These are phyloP conservation scores for Xenopus petersii DNA, from an alignment of 2,797 vertebrate species.

Conservation along the genomic window DNA sequence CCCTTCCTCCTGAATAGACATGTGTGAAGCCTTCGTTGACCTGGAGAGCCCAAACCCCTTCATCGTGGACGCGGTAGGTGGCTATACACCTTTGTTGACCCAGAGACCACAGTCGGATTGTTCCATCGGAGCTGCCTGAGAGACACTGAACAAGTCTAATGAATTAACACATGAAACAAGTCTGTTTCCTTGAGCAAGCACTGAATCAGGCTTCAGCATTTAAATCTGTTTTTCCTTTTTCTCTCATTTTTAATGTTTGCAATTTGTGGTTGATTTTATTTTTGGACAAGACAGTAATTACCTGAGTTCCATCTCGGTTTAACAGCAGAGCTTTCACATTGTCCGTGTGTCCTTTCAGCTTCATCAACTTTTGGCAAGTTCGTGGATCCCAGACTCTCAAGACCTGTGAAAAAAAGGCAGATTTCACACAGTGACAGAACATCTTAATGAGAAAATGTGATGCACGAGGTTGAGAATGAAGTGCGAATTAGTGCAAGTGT, in stretches of 20 bases:
- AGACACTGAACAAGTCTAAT: slow-evolving; percentile 72
- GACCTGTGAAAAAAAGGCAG: slow-evolving; percentile 66
- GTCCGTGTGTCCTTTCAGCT: slow-evolving; percentile 96
- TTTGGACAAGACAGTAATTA: slow-evolving; percentile 49
- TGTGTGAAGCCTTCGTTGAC: slow-evolving; percentile 97
- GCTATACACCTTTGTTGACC: slow-evolving; percentile 97
- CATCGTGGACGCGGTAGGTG: slow-evolving; percentile 93
- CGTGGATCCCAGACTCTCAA: slow-evolving; percentile 96
- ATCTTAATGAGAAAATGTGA: no score
- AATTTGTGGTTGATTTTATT: no score
- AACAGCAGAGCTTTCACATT: slow-evolving; percentile 93
- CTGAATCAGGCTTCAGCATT: no score
- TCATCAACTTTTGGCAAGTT: slow-evolving; percentile 97
- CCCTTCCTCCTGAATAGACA: slow-evolving; percentile 93
- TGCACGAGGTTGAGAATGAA: no score
- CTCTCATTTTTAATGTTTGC: no score
- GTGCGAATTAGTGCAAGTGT: no score
- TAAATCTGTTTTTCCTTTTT: no score
- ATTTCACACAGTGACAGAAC: no score
- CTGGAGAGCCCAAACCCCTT: slow-evolving; percentile 96
- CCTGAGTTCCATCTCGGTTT: slow-evolving; percentile 96
- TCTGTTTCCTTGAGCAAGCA: no score
- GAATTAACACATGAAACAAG: no score
- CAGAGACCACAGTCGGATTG: slow-evolving; percentile 95
- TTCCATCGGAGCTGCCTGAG: slow-evolving; percentile 95